Percentiles rank a stretch among this genome's conserved stretches.
Conservation (phyloP, 2,113 vertebrate species). For the Rutilus rutilus region DNA sequence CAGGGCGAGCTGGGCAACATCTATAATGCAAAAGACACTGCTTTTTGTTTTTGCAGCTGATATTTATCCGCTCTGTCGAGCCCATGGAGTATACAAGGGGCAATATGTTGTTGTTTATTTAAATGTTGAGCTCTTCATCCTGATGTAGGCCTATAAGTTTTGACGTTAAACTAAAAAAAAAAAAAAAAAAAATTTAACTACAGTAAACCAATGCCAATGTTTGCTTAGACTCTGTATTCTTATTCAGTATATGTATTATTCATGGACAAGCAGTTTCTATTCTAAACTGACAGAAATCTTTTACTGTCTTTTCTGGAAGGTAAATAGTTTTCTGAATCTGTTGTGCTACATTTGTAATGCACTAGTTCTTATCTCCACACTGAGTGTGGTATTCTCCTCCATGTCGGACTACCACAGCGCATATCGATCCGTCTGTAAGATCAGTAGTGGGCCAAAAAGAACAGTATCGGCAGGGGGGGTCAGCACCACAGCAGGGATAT, state of each 20-base stretch:
- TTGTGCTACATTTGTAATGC: neutral
- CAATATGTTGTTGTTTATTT: constrained; percentile 50
- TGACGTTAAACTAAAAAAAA: neutral
- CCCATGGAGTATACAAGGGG: neutral
- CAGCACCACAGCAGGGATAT: constrained; percentile 52
- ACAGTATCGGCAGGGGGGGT: constrained; percentile 69
- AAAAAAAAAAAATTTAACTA: neutral
- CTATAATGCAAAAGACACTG: constrained; percentile 61
- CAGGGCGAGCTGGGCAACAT: constrained; percentile 61
- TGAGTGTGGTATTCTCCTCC: constrained; percentile 12
- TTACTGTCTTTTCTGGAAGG: neutral
- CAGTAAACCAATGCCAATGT: neutral
- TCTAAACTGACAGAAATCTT: constrained; percentile 17
- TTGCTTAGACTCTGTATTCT: neutral
- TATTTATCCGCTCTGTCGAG: constrained; percentile 47
- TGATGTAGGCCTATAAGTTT: neutral
- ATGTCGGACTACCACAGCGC: constrained; percentile 13
- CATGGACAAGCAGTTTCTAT: constrained; percentile 11
- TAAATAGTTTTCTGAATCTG: neutral
- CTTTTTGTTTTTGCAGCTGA: constrained; percentile 32
- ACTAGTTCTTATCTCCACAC: neutral
- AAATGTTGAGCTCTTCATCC: constrained; percentile 29
- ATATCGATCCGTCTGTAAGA: constrained; percentile 47
- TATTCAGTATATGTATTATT: constrained; percentile 22
- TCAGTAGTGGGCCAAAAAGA: constrained; percentile 39